These are phyloP conservation scores for Haliaeetus leucogaster DNA, from an alignment of 2,113 vertebrate genomes.

Conservation along the genomic window DNA sequence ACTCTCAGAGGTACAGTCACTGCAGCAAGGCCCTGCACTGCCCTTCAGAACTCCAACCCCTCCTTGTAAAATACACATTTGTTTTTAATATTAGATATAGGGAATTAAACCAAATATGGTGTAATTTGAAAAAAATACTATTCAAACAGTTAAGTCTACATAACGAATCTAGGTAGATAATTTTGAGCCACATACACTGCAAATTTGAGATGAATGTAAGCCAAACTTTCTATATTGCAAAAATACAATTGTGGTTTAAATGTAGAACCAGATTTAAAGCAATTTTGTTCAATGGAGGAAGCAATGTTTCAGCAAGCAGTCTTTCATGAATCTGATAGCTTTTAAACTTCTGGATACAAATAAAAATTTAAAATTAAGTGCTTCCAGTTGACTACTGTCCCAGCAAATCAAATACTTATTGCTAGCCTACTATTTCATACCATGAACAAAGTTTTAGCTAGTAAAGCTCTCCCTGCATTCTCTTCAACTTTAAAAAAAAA, in stretches of 20 bases:
- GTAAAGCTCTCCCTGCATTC: background rate
- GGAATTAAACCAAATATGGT: background rate
- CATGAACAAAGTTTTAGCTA: background rate
- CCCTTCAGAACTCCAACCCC: background rate
- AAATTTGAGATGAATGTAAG: fast-evolving
- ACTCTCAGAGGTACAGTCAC: background rate
- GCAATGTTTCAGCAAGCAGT: background rate
- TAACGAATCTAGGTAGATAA: background rate
- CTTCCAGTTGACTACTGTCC: background rate
- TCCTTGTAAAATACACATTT: background rate
- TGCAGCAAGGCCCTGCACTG: background rate
- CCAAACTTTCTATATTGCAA: background rate
- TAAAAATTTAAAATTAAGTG: background rate
- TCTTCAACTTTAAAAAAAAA: background rate
- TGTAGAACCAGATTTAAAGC: background rate
- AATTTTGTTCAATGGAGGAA: background rate
- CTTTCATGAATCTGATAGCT: background rate
- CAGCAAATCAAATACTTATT: background rate
- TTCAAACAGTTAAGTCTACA: background rate
- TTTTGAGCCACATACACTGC: background rate
- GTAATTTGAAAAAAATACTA: background rate
- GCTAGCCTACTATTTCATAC: background rate
- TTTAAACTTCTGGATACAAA: background rate
- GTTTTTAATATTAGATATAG: background rate
- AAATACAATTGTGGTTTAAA: background rate